These are phyloP conservation scores for Pyrocephalus nanus DNA, from an alignment of 2,797 vertebrate genomes.

Conservation along the genomic window DNA sequence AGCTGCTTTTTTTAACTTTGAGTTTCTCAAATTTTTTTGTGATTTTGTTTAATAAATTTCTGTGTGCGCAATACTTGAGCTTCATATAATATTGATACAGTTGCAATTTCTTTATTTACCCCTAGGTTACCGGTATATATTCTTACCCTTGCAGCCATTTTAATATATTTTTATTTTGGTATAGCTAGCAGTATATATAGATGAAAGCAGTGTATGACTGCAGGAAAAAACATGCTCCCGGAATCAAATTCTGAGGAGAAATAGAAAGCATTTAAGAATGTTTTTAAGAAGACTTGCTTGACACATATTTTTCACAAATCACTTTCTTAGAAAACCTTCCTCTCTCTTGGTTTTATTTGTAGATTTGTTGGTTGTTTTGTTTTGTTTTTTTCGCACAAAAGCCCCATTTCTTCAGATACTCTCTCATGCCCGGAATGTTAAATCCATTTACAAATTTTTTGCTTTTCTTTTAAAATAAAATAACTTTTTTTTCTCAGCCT, in stretches of 20 bases:
- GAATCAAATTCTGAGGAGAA: not conserved
- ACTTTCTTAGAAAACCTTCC: conserved; percentile 9
- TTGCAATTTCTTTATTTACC: not conserved
- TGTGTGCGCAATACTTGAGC: not conserved
- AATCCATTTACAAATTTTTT: conserved; percentile 20
- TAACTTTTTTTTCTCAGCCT: conserved; percentile 44
- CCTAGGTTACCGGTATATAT: not conserved
- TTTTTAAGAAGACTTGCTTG: not conserved
- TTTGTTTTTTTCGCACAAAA: not conserved
- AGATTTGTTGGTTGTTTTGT: not conserved
- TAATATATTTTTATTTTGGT: not conserved
- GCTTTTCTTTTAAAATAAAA: conserved; percentile 44
- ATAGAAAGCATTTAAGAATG: not conserved
- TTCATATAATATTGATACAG: not conserved
- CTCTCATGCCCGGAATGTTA: conserved; percentile 20
- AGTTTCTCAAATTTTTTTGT: not conserved
- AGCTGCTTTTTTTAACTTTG: not conserved
- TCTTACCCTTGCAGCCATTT: not conserved
- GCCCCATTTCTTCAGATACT: not conserved
- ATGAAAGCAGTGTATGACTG: not conserved
- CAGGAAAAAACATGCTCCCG: not conserved
- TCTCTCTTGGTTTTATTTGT: not conserved
- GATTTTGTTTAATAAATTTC: not conserved
- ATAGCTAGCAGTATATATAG: not conserved
- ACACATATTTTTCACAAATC: not conserved